Conservation (phyloP, 2,888 invertebrate species). For the Ophonus ardosiacus region DNA sequence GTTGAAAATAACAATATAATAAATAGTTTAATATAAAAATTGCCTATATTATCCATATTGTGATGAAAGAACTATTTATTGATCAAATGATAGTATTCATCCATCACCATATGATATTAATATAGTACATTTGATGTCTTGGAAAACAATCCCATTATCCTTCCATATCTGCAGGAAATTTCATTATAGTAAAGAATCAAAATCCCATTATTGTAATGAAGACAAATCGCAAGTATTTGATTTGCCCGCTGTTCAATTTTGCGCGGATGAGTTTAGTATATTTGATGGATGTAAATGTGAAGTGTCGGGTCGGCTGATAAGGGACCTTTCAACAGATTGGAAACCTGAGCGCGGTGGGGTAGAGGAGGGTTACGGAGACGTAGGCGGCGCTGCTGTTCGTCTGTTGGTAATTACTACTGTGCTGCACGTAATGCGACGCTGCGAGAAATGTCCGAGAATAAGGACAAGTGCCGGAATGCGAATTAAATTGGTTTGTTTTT, state of each 20-base stretch:
- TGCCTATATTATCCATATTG: no score
- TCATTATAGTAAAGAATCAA: conserved; percentile 42
- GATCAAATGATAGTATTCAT: no score
- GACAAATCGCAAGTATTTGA: conserved; percentile 48
- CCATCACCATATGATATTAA: neutral
- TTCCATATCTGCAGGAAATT: conserved; percentile 26
- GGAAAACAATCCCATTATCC: conserved; percentile 29
- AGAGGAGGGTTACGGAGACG: neutral
- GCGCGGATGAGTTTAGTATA: conserved; percentile 37
- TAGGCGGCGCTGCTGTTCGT: conserved; percentile 5
- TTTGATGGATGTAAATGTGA: conserved; percentile 60
- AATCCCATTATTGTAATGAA: conserved; percentile 49
- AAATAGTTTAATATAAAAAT: no score
- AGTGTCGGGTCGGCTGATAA: conserved; percentile 53
- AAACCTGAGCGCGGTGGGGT: conserved; percentile 32
- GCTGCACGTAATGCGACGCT: conserved; percentile 50
- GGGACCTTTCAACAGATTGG: conserved; percentile 60
- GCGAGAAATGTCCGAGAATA: conserved; percentile 31
- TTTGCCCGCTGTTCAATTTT: conserved; percentile 48
- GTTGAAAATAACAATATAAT: no score
- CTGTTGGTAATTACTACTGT: conserved; percentile 53
- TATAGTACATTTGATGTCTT: neutral
- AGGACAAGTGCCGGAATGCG: conserved; percentile 8
- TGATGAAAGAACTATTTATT: no score
- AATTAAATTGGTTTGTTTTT: conserved; percentile 31